These are phyloP conservation scores for Paramuricea clavata DNA, from an alignment of 92 coral and sea anemone genomes.

Conservation along the genomic window DNA sequence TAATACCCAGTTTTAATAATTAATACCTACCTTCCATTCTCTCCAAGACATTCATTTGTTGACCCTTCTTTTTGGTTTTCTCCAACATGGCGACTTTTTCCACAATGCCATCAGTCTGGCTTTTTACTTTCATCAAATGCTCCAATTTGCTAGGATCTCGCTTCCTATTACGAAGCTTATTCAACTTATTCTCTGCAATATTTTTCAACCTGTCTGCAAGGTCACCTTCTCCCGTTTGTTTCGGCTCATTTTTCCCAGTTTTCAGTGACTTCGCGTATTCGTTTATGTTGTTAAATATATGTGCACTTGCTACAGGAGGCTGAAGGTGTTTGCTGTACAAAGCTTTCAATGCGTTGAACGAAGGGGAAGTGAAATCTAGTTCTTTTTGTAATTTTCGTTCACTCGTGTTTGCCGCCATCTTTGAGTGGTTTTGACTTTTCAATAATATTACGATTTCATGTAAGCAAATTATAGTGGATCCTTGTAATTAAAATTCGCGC, in stretches of 20 bases:
- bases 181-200: conserved; percentile 28
- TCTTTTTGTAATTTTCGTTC: conserved; percentile 72
- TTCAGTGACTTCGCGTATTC: conserved; percentile 88
- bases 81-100: conserved; percentile 56
- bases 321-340: conserved; percentile 74
- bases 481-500: no score
- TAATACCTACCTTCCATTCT: conserved; percentile 92
- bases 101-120: conserved; percentile 47
- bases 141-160: conserved; percentile 36
- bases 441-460: not conserved
- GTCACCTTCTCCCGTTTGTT: not conserved
- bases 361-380: conserved; percentile 80
- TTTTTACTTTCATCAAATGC: conserved; percentile 49
- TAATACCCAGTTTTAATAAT: no score
- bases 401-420: not conserved
- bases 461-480: not conserved
- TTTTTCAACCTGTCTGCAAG: conserved; percentile 22
- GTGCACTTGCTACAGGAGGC: conserved; percentile 91
- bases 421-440: not conserved
- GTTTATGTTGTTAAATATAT: conserved; percentile 83
- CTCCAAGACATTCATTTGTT: conserved; percentile 78
- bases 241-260: conserved; percentile 65
- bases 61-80: conserved; percentile 52
- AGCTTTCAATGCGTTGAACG: conserved; percentile 85
- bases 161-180: not conserved